These are phyloP conservation scores for Pantherophis guttatus DNA, from an alignment of 2,113 vertebrate species.

Conservation along the genomic window DNA sequence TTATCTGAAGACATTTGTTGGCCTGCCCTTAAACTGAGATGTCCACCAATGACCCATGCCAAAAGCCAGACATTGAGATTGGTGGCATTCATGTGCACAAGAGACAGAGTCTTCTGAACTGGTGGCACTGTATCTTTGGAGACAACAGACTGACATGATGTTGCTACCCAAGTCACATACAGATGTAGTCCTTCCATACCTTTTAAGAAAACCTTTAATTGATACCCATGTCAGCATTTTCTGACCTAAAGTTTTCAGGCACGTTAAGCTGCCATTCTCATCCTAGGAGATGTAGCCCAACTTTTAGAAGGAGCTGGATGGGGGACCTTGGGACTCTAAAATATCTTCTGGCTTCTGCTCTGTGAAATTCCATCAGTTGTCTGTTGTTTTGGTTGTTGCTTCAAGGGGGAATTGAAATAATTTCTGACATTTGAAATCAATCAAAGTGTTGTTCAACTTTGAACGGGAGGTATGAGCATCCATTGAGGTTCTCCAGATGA, in stretches of 20 bases:
- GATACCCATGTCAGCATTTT: background rate
- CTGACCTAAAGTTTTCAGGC: background rate
- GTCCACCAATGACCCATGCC: background rate
- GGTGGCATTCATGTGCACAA: background rate
- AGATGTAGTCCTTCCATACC: background rate
- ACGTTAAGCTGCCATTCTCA: background rate
- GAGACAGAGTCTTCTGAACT: background rate
- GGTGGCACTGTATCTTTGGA: background rate
- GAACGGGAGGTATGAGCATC: background rate
- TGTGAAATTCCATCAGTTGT: background rate
- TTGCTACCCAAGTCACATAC: too few relatives aligned
- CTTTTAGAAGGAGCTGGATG: background rate
- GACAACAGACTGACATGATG: background rate
- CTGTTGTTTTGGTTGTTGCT: background rate
- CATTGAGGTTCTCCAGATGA: background rate
- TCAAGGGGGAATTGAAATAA: background rate
- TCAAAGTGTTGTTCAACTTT: background rate
- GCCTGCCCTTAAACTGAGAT: background rate
- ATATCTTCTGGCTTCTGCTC: background rate
- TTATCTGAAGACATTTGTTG: background rate
- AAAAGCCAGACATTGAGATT: too few relatives aligned
- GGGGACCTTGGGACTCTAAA: background rate
- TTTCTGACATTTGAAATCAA: background rate
- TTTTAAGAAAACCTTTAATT: background rate
- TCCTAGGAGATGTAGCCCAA: background rate